Conservation (phyloP, 2,797 vertebrate genomes). For the Triplophysa bombifrons region DNA sequence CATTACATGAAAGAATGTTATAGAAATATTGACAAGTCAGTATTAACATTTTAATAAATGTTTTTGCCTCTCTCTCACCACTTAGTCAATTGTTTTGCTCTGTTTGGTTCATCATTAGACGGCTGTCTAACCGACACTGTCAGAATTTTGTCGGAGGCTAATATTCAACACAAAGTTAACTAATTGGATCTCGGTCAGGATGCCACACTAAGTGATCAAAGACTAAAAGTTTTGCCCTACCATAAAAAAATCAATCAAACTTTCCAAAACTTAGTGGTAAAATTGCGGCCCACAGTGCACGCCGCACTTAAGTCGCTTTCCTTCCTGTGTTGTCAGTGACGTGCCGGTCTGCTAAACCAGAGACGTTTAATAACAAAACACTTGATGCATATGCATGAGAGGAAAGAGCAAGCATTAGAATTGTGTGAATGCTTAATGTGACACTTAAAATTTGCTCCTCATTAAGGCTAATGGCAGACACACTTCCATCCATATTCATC, state of each 20-base stretch:
- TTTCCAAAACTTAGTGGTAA: neutral
- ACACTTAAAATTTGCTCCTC: conserved; percentile 60
- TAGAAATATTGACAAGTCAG: neutral
- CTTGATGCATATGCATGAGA: conserved; percentile 61
- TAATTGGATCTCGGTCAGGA: neutral
- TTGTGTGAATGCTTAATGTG: conserved; percentile 62
- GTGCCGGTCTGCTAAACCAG: conserved; percentile 50
- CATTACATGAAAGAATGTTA: neutral
- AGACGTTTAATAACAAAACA: conserved; percentile 62
- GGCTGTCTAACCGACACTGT: neutral
- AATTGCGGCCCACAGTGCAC: neutral
- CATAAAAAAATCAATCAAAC: neutral
- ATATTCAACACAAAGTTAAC: neutral
- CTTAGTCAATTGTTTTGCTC: neutral
- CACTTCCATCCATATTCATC: conserved; percentile 70
- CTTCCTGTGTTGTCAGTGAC: neutral
- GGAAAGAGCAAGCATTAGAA: conserved; percentile 56
- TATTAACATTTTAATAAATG: neutral
- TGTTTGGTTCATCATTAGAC: neutral
- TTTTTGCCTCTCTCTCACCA: neutral
- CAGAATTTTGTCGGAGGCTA: neutral
- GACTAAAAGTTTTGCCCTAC: neutral
- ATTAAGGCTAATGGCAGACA: conserved; percentile 58
- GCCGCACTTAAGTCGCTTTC: neutral
- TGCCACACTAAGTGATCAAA: neutral